These are phyloP conservation scores for Syngnathus typhle DNA, from an alignment of 2,113 vertebrate species.

Conservation along the genomic window DNA sequence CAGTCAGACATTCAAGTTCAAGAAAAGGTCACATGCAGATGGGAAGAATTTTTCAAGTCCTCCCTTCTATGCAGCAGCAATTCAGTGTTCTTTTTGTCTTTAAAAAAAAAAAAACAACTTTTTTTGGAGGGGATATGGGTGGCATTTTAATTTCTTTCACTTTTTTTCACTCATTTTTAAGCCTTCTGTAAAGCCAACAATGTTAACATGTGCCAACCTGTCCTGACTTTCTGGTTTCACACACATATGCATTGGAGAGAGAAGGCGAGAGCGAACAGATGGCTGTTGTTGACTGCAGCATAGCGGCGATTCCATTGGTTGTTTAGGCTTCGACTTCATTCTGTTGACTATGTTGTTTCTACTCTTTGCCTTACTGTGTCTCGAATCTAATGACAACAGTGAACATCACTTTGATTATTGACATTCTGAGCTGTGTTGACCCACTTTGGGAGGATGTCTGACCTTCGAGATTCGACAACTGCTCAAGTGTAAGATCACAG, in stretches of 20 bases:
- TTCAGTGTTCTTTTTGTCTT: neutral
- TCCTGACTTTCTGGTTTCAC: conserved; percentile 38
- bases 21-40: neutral
- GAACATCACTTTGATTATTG: conserved; percentile 13
- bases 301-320: neutral
- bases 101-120: neutral
- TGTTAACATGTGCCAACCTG: conserved; percentile 30
- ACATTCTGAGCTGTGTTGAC: conserved; percentile 20
- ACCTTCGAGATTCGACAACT: conserved; percentile 26
- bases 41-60: neutral
- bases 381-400: conserved; percentile 26
- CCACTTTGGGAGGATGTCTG: conserved; percentile 23
- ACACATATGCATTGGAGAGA: neutral
- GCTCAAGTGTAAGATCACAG: conserved; percentile 4
- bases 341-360: conserved; percentile 9
- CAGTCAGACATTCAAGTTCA: neutral
- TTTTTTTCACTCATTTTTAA: neutral
- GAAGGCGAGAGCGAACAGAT: conserved; percentile 8
- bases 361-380: neutral
- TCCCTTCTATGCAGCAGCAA: neutral
- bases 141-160: neutral
- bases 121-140: neutral
- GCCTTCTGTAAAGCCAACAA: neutral
- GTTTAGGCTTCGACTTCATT: conserved; percentile 10
- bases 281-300: conserved; percentile 2